Evolutionary conservation across 92 coral and sea anemone species (phyloP).

Genomic region (Porites cylindrica): DNA sequence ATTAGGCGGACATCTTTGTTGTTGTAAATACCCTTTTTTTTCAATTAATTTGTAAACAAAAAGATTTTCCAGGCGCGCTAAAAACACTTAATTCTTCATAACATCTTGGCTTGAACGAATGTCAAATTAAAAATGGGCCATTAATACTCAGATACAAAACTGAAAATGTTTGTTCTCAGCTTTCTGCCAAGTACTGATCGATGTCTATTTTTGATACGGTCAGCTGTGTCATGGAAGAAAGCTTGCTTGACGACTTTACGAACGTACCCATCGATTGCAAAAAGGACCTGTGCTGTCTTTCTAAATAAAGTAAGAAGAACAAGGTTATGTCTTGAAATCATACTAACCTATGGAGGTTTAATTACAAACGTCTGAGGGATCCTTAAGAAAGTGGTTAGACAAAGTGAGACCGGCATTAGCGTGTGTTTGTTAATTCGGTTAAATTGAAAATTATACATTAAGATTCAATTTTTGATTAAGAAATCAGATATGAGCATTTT

Average conservation of each 20-base stretch:
- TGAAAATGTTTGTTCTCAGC: not conserved
- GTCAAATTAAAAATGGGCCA: conserved; percentile 18
- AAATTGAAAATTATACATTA: not conserved
- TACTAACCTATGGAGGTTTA: not conserved
- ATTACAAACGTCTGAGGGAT: not conserved
- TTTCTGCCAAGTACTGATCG: too few relatives aligned
- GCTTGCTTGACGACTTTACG: not conserved
- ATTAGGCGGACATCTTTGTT: conserved; percentile 22
- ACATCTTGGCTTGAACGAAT: not conserved
- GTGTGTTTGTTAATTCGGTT: too few relatives aligned
- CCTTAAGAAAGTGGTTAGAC: not conserved
- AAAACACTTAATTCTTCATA: conserved; percentile 13
- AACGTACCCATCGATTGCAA: too few relatives aligned
- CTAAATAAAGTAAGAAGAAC: too few relatives aligned
- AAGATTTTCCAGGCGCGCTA: not conserved
- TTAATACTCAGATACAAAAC: not conserved
- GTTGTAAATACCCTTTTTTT: not conserved
- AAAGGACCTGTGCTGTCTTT: too few relatives aligned
- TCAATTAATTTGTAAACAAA: conserved; percentile 4
- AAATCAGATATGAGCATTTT: not conserved
- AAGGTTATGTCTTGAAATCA: too few relatives aligned
- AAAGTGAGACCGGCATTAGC: not conserved
- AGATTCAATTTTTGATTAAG: not conserved
- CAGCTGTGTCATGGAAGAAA: not conserved
- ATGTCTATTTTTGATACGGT: too few relatives aligned